Evolutionary conservation across 2,797 vertebrate genomes (phyloP), one percentile per base, ranked within the genome.

Genomic region (Squalus acanthias): DNA sequence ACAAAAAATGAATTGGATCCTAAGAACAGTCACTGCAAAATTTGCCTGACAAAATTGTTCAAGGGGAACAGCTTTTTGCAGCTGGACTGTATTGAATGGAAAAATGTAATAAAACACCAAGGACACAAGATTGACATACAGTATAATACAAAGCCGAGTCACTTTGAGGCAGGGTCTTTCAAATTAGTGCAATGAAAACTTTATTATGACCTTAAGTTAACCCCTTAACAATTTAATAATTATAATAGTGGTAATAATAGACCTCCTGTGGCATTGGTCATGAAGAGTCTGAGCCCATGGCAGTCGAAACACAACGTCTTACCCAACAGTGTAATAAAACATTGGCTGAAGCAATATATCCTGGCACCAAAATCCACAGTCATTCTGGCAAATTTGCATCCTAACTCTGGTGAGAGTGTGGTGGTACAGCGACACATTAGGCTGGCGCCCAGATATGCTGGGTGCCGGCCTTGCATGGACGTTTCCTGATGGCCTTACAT

Each of bases 161-260:
- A 63, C 96, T 97, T 97, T 69, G 97, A 97, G 97, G 96, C 94
- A 88, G 85, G 60, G 69, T 60, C 96, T 96, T 97, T 97, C 96
- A 70, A 97, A 96, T 96, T 96, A 96, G 96, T 96, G 96, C 95
- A 96, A 97, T 97, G 97, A 97, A 97, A 96, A 97, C 96, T 15
- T 92, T 96, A 96, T 96, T 70, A 93, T 96, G 82, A 76, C 53
- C 39, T 65, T 93, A 96, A n/a, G 26, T 60, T 65, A 65, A 92
- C 89, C 89, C 29, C 10, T 63, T 63, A 69, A 94, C n/a, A 69
- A 94, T 39, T 60, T 87, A 46, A 69, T 89, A 60, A 60, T 60
- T 74, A 74, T 74, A 1, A 29, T 10, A 26, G 87, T 57, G 29
- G 10, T 60, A 57, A 33, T 60, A 5, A 29, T 29, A 33, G 24